Conservation (phyloP, 2,797 vertebrate genomes). For the Jordanella pulchra region DNA sequence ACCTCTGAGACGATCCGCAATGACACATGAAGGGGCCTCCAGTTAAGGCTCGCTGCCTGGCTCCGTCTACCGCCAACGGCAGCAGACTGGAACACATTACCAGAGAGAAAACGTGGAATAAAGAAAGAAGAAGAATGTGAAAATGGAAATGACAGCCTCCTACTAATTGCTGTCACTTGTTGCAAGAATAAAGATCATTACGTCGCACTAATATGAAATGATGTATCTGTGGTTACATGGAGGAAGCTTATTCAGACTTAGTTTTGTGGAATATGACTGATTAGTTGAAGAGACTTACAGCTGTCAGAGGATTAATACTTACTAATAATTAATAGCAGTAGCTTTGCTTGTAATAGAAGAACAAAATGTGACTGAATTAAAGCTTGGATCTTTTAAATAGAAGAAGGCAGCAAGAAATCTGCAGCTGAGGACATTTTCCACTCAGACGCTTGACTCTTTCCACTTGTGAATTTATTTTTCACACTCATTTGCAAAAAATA, state of each 20-base stretch:
- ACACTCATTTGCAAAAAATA: slow-evolving; percentile 23
- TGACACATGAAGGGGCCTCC: slow-evolving; percentile 44
- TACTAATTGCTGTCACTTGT: slow-evolving; percentile 54
- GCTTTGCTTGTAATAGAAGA: slow-evolving; percentile 16
- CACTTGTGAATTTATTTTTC: slow-evolving; percentile 36
- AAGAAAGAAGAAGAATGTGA: slow-evolving; percentile 16
- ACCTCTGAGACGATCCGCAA: slow-evolving; percentile 54
- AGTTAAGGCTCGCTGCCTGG: slow-evolving; percentile 37
- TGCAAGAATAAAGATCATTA: slow-evolving; percentile 51
- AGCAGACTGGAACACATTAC: slow-evolving; percentile 16
- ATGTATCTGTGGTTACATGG: slow-evolving; percentile 34
- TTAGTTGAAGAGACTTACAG: slow-evolving; percentile 50
- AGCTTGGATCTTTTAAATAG: background rate
- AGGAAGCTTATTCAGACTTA: slow-evolving; percentile 12
- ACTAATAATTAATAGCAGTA: slow-evolving; percentile 28
- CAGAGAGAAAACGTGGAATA: slow-evolving; percentile 8
- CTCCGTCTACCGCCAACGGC: slow-evolving; percentile 10
- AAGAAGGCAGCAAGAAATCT: background rate
- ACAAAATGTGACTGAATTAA: slow-evolving; percentile 1
- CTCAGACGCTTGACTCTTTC: background rate
- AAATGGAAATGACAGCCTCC: slow-evolving; percentile 51
- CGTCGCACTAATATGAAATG: slow-evolving; percentile 53
- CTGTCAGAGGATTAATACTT: slow-evolving; percentile 32
- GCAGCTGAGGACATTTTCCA: background rate
- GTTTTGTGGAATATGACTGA: slow-evolving; percentile 39